Conservation (phyloP, 2,888 invertebrate species). For the Anticlea derivata region DNA sequence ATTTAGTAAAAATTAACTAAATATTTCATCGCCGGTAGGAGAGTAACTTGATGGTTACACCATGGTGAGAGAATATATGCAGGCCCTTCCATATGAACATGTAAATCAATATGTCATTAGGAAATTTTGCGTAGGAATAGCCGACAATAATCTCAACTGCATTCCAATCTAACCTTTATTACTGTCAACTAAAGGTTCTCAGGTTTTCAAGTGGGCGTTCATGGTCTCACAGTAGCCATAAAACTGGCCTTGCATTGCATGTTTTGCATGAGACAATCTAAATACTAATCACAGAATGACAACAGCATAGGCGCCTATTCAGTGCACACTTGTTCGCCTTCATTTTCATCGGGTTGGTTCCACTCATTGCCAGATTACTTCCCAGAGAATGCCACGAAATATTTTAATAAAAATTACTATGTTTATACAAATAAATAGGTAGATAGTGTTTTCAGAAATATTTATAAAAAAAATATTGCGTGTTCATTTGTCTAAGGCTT, state of each 20-base stretch:
- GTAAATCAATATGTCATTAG: too few species aligned
- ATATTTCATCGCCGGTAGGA: too few species aligned
- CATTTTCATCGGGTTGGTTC: not conserved
- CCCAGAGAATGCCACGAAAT: too few species aligned
- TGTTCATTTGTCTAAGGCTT: too few species aligned
- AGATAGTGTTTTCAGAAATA: too few species aligned
- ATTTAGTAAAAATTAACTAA: too few species aligned
- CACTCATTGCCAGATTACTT: too few species aligned
- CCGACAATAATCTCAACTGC: slow-evolving; percentile 3
- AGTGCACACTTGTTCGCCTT: slow-evolving; percentile 2
- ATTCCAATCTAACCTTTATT: slow-evolving; percentile 20
- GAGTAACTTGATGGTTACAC: not conserved
- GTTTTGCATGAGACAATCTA: slow-evolving; percentile 33
- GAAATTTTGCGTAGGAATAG: slow-evolving; percentile 13
- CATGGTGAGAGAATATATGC: too few species aligned
- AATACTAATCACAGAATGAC: slow-evolving; percentile 46
- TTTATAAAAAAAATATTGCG: too few species aligned
- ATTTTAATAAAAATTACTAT: too few species aligned
- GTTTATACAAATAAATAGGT: too few species aligned
- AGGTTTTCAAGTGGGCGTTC: slow-evolving; percentile 22
- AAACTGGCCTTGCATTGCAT: slow-evolving; percentile 32
- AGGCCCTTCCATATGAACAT: too few species aligned
- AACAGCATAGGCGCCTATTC: slow-evolving; percentile 33
- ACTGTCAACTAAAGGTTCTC: slow-evolving; percentile 17
- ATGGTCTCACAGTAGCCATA: slow-evolving; percentile 12